phyloP scores from a whole-genome alignment of 1,140 invertebrate species.

The Calycopis cecrops region DNA sequence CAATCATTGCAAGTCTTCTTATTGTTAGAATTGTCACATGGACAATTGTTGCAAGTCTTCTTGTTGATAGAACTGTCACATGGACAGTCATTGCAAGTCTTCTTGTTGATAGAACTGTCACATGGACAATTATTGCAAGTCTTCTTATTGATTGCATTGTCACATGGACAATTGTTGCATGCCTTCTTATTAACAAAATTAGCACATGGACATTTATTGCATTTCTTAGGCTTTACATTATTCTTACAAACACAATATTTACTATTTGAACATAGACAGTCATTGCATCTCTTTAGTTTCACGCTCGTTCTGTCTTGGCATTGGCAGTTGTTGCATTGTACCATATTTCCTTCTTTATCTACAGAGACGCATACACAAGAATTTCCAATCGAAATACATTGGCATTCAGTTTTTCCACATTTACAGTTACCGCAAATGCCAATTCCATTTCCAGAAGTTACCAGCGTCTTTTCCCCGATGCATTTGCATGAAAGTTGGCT shows the following conservation, averaged over 20 bases:
- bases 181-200: not conserved
- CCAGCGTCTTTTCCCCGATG: no score
- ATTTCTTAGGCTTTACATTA: not conserved
- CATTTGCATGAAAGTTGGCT: no score
- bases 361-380: no score
- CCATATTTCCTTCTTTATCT: no score
- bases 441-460: no score
- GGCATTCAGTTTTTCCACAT: no score
- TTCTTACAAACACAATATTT: constrained; percentile 20
- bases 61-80: no score
- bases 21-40: not conserved
- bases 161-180: not conserved
- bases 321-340: constrained; percentile 21
- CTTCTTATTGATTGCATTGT: not conserved
- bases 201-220: not conserved
- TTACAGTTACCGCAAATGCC: no score
- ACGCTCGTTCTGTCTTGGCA: constrained; percentile 18
- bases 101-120: not conserved
- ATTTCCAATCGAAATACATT: no score
- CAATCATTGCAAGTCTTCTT: not conserved
- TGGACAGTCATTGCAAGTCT: not conserved
- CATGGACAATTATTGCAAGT: constrained; percentile 1
- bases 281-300: constrained; percentile 15
- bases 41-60: not conserved
- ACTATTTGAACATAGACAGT: not conserved